Percentiles rank a stretch among this genome's conserved stretches.
phyloP scores from a whole-genome alignment of 2,113 vertebrate species.

The Parus major region DNA sequence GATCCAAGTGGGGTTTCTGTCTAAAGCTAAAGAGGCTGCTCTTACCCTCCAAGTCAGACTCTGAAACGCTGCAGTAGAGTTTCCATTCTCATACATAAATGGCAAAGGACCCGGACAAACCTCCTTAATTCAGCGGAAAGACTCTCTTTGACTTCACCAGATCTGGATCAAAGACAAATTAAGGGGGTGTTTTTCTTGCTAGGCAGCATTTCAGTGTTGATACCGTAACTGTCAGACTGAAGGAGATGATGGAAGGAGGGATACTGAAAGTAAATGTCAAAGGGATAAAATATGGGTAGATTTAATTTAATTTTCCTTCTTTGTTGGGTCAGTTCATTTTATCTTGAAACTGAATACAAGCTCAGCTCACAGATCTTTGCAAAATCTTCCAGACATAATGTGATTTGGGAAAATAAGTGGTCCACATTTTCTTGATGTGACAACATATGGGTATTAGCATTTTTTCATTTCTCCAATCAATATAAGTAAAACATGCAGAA shows the following conservation, averaged over 20 bases:
- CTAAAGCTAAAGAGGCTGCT: not conserved
- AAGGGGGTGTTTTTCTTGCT: not conserved
- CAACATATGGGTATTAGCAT: conserved; percentile 11
- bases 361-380: conserved; percentile 1
- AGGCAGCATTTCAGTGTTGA: not conserved
- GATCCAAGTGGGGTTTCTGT: not conserved
- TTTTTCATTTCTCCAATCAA: conserved; percentile 31
- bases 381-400: conserved; percentile 42
- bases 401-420: conserved; percentile 40
- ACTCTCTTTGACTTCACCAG: not conserved
- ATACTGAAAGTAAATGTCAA: conserved; percentile 39
- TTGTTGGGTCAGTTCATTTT: conserved; percentile 33
- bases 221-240: not conserved
- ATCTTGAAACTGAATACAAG: conserved; percentile 25
- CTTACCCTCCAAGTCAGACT: not conserved
- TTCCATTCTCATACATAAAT: not conserved
- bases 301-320: conserved; percentile 32
- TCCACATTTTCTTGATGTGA: conserved; percentile 7
- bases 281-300: conserved; percentile 45
- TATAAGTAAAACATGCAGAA: not conserved
- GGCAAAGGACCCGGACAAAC: not conserved
- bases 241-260: not conserved
- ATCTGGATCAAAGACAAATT: not conserved
- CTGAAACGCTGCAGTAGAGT: not conserved
- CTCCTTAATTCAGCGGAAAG: not conserved